Percentiles rank a stretch among this genome's conserved stretches.
Evolutionary conservation across 2,113 vertebrate genomes (phyloP).

Genomic region (Varanus salvator): DNA sequence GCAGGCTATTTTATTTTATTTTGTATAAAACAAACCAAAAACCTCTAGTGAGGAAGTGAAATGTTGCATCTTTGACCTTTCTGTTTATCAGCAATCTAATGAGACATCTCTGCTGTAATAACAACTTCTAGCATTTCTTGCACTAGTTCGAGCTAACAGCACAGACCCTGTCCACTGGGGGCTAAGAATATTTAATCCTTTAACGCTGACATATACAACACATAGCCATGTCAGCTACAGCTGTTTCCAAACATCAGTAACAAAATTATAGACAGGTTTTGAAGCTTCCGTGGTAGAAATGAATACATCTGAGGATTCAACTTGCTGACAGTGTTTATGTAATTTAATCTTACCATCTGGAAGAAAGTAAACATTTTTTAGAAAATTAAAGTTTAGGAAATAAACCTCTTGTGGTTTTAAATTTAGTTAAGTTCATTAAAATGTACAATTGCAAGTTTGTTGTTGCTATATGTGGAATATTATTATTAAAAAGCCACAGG

Average conservation of each 20-base stretch:
- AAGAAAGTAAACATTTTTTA: slow-evolving; percentile 87
- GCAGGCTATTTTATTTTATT: no score
- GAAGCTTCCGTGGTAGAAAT: slow-evolving; percentile 79
- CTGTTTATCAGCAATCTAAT: slow-evolving; percentile 59
- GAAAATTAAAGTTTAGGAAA: slow-evolving; percentile 82
- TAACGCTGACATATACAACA: slow-evolving; percentile 76
- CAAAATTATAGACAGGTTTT: slow-evolving; percentile 85
- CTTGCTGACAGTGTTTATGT: slow-evolving; percentile 89
- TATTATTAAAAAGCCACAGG: slow-evolving; percentile 41
- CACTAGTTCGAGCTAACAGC: slow-evolving; percentile 57
- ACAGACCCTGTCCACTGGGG: slow-evolving; percentile 64
- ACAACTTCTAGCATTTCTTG: slow-evolving; percentile 54
- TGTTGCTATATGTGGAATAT: slow-evolving; percentile 53
- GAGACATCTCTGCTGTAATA: slow-evolving; percentile 40
- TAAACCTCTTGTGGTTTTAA: slow-evolving; percentile 70
- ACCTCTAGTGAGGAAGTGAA: slow-evolving; percentile 41
- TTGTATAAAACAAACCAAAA: slow-evolving; percentile 25
- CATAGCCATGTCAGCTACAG: slow-evolving; percentile 81
- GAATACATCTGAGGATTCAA: slow-evolving; percentile 85
- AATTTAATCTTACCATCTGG: slow-evolving; percentile 93
- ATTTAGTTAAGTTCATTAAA: slow-evolving; percentile 61
- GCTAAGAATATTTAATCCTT: slow-evolving; percentile 79
- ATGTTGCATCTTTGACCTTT: slow-evolving; percentile 42
- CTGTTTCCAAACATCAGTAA: slow-evolving; percentile 86
- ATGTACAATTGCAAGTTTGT: slow-evolving; percentile 49